Evolutionary conservation across 2,888 invertebrate genomes (phyloP), one percentile per base, ranked within the genome.

Genomic region (Drosophila pullipes): DNA sequence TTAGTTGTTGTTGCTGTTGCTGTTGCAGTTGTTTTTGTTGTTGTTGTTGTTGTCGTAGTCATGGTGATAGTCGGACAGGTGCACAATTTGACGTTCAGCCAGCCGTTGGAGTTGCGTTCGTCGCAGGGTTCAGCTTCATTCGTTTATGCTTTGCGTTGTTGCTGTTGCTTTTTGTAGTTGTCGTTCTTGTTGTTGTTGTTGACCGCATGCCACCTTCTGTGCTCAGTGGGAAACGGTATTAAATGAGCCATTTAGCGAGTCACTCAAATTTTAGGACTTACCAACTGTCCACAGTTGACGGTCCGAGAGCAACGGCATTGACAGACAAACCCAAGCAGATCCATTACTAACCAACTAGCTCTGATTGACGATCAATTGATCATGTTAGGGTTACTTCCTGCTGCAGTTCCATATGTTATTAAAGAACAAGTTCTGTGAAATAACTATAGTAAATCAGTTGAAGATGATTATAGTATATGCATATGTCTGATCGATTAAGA

Each of bases 11-110:
- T 5, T 47, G 47, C 16, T 47, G 22, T 47, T 13, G 22, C 22
- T 3, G 47, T 22, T 22, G 47, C 7, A 4, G 13, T 16, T 55
- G 53, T 30, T 33, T 9, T 33, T 69, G 53, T 16, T 68, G 54
- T 35, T 63, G 65, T 49, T 85, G 55, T 65, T 73, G 74, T 69
- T 64, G 65, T 68, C 73, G 90, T 91, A 84, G 91, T 83, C 91
- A 92, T 91, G 91, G 90, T 78, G 83, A 92, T 90, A 80, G 91
- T 82, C 77, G 91, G 85, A 92, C 91, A 91, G 91, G 91, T 91
- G 91, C 91, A 91, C 81, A 89, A 91, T 75, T 89, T 88, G 83
- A 90, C 78, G 82, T 81, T 78, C 78, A 73, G 78, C 58, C 84
- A 89, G 89, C 70, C 85, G 83, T 77, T 85, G 67, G 79, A 85